Evolutionary conservation across 2,888 invertebrate genomes (phyloP).

Genomic region (Meliscaeva auricollis): DNA sequence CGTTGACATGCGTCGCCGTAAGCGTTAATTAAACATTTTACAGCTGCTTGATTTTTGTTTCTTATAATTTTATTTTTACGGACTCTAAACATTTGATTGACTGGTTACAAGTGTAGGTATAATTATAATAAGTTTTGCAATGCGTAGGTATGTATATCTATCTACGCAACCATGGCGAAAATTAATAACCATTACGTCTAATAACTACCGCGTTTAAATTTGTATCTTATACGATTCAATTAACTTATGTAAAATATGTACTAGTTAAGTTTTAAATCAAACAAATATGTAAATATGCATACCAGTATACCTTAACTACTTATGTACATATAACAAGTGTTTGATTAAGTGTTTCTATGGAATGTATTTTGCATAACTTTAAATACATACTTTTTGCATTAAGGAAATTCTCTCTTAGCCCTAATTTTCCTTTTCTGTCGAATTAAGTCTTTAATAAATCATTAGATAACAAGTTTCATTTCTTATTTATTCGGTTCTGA

Average conservation of each 20-base stretch:
- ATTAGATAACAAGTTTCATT: too few species aligned
- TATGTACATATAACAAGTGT: too few species aligned
- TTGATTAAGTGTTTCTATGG: too few species aligned
- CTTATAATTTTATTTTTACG: neutral
- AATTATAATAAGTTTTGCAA: neutral
- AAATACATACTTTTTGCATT: too few species aligned
- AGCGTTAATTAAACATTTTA: neutral
- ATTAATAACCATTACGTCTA: neutral
- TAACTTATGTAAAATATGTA: slow-evolving; percentile 15
- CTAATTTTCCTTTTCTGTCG: too few species aligned
- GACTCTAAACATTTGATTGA: slow-evolving; percentile 8
- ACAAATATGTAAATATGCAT: too few species aligned
- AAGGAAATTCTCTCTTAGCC: too few species aligned
- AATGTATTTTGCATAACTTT: too few species aligned
- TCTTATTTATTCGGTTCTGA: too few species aligned
- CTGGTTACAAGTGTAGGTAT: neutral
- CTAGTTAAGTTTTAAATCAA: neutral
- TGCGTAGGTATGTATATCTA: slow-evolving; percentile 13
- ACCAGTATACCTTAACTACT: too few species aligned
- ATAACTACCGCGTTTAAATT: neutral
- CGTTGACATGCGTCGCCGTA: neutral
- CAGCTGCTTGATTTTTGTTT: neutral
- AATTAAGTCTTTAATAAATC: too few species aligned
- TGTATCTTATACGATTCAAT: neutral
- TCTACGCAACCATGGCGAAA: slow-evolving; percentile 22